These are phyloP conservation scores for Arizona elegans DNA, from an alignment of 2,113 vertebrate genomes.

Conservation along the genomic window DNA sequence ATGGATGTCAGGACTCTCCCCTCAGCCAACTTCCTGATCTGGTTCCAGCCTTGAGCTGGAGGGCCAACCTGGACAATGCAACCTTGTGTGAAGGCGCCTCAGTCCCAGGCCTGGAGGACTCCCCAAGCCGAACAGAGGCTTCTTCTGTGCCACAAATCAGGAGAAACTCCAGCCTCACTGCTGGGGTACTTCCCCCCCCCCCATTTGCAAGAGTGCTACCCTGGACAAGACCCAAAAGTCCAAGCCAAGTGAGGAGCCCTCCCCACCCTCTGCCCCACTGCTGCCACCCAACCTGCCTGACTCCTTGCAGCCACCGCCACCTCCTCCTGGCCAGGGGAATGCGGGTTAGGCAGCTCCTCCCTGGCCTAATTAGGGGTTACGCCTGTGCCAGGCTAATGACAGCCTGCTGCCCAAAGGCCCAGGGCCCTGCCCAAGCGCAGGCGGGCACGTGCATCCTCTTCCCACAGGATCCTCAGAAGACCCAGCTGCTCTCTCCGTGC, in stretches of 20 bases:
- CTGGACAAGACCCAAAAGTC: background rate
- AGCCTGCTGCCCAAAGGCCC: background rate
- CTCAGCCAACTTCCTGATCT: background rate
- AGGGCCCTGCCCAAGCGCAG: background rate
- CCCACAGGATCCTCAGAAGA: no score
- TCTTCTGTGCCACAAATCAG: background rate
- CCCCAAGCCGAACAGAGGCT: background rate
- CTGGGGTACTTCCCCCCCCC: background rate
- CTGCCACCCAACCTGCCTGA: background rate
- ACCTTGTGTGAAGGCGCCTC: constrained; percentile 35
- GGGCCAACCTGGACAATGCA: constrained; percentile 8
- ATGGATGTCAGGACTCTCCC: background rate
- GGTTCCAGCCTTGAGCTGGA: background rate
- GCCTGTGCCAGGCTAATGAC: background rate
- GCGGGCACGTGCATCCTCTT: background rate
- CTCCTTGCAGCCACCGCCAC: background rate
- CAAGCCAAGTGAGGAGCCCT: background rate
- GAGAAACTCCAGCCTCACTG: background rate
- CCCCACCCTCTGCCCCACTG: background rate
- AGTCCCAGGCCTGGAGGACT: background rate
- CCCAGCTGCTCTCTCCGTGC: no score
- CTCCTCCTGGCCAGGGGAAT: background rate
- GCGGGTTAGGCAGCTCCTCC: background rate
- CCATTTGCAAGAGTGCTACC: background rate
- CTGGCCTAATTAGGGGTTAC: background rate